Conservation (phyloP, 1,140 invertebrate species). For the Cepaea nemoralis region DNA sequence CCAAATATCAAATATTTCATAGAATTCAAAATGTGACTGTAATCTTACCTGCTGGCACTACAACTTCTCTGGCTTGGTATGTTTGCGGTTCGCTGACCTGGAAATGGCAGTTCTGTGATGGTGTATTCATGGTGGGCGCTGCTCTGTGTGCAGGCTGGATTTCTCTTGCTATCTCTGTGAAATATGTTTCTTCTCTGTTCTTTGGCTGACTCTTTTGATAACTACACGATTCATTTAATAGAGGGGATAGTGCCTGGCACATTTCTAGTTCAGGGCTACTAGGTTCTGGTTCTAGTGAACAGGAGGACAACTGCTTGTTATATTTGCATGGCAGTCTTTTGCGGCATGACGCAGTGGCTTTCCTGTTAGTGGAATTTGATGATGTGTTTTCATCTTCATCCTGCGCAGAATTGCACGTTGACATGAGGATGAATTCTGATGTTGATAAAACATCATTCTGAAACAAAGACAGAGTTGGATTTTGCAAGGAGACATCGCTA, state of each 20-base stretch:
- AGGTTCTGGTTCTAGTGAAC: background rate
- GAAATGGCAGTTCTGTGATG: background rate
- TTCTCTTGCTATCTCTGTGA: background rate
- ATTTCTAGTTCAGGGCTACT: background rate
- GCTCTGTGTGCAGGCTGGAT: background rate
- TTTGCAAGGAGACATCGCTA: slow-evolving; percentile 4
- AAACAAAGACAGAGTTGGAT: slow-evolving; percentile 15
- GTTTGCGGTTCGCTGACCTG: background rate
- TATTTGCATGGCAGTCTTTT: background rate
- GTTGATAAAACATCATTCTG: slow-evolving; percentile 23
- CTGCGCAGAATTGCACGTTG: background rate
- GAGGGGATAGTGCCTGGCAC: background rate
- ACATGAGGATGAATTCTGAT: slow-evolving; percentile 6
- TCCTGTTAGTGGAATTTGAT: background rate
- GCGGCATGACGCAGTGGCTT: background rate
- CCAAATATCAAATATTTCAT: too few species aligned
- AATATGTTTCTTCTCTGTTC: background rate
- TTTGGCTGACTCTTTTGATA: background rate
- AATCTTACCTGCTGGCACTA: background rate
- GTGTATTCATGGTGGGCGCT: background rate
- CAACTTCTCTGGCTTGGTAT: background rate
- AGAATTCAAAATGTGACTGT: too few species aligned
- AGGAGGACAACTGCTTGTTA: background rate
- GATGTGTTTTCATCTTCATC: background rate
- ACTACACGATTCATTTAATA: background rate